Conservation (phyloP, 2,797 vertebrate species). For the Spheniscus humboldti region DNA sequence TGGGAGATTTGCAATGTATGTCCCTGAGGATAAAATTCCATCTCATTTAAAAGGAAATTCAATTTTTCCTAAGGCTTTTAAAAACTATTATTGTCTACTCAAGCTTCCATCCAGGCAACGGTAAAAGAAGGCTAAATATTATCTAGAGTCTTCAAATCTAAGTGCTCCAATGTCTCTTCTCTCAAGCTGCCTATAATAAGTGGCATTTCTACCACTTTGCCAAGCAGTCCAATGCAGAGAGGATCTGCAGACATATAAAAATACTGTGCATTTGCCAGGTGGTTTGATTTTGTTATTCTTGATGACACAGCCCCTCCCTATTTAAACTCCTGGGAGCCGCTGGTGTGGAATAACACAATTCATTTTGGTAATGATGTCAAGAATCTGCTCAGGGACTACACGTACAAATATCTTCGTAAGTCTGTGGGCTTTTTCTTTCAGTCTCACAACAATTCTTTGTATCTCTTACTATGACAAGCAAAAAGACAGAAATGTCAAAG, state of each 20-base stretch:
- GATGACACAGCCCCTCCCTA: neutral
- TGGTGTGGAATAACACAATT: neutral
- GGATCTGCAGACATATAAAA: neutral
- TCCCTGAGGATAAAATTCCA: neutral
- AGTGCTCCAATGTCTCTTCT: neutral
- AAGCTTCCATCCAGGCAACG: neutral
- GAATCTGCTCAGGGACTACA: neutral
- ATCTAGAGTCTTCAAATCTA: neutral
- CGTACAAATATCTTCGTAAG: neutral
- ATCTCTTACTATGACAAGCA: neutral
- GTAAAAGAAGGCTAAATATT: neutral
- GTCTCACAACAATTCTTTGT: neutral
- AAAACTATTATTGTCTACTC: neutral
- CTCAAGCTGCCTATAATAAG: neutral
- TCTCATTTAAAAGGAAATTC: neutral
- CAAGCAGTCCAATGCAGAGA: neutral
- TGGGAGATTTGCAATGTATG: neutral
- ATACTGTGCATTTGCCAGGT: neutral
- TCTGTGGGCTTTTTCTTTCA: neutral
- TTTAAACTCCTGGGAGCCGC: neutral
- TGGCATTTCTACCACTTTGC: neutral
- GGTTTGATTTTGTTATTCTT: neutral
- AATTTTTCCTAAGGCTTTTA: neutral
- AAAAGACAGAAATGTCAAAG: neutral
- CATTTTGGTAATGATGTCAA: neutral